Evolutionary conservation across 2,888 invertebrate species (phyloP).

Genomic region (Bugulina stolonifera): DNA sequence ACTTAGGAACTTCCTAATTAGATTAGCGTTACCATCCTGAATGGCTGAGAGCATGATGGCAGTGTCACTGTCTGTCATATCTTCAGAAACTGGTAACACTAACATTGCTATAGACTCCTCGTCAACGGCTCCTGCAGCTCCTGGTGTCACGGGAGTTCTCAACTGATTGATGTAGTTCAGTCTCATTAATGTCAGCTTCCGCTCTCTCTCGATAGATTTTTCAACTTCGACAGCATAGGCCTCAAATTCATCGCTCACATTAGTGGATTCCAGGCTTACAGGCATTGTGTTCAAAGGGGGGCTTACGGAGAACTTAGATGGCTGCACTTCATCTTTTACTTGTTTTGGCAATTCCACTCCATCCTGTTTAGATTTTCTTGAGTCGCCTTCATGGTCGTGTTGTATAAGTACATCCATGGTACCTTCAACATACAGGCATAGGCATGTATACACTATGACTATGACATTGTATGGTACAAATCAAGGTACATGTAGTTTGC

Average conservation of each 20-base stretch:
- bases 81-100: neutral
- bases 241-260: constrained; percentile 23
- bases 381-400: too few relatives aligned
- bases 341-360: neutral
- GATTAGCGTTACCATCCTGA: neutral
- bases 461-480: too few relatives aligned
- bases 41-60: constrained; percentile 17
- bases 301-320: neutral
- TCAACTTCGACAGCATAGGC: neutral
- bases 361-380: neutral
- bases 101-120: neutral
- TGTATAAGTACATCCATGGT: neutral
- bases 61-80: constrained; percentile 7
- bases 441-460: too few relatives aligned
- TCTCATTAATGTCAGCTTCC: constrained; percentile 4
- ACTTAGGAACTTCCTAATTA: neutral
- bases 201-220: neutral
- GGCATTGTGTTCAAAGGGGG: neutral
- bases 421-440: too few relatives aligned
- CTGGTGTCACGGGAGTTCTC: neutral
- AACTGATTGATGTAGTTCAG: constrained; percentile 3
- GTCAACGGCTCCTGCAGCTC: neutral
- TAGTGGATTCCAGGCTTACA: neutral
- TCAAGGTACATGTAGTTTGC: too few relatives aligned
- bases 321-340: neutral